phyloP scores from a whole-genome alignment of 2,888 invertebrate genomes.

The Agrenia bidenticulata region DNA sequence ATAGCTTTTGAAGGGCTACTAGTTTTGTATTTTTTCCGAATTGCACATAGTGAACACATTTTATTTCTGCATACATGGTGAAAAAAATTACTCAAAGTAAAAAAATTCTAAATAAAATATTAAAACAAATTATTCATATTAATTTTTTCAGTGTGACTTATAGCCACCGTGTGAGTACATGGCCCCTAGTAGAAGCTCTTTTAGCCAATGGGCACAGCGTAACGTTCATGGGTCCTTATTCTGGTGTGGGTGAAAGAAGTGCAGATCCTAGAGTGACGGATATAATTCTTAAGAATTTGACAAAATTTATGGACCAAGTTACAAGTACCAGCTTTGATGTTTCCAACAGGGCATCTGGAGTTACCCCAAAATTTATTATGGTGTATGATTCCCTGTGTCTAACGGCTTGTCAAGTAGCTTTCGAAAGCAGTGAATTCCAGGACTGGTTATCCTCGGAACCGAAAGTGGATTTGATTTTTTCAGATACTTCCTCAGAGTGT shows the following conservation, averaged over 20 bases:
- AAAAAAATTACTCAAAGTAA: background rate
- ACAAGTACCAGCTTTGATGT: conserved; percentile 25
- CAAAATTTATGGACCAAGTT: conserved; percentile 18
- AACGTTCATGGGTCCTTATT: conserved; percentile 35
- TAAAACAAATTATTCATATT: background rate
- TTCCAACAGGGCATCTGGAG: conserved; percentile 12
- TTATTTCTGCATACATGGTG: conserved; percentile 13
- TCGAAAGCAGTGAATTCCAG: conserved; percentile 18
- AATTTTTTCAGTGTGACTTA: conserved; percentile 18
- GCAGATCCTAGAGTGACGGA: conserved; percentile 26
- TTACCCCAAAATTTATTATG: conserved; percentile 14
- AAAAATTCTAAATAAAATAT: too few species aligned
- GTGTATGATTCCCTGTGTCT: background rate
- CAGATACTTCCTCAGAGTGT: conserved; percentile 29
- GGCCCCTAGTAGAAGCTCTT: conserved; percentile 33
- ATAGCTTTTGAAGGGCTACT: too few species aligned
- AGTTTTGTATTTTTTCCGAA: too few species aligned
- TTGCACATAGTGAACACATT: conserved; percentile 1
- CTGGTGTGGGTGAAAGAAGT: conserved; percentile 6
- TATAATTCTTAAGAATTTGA: conserved; percentile 22
- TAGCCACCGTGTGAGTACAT: conserved; percentile 39
- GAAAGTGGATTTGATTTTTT: conserved; percentile 24
- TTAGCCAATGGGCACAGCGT: conserved; percentile 40
- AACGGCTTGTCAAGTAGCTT: conserved; percentile 20
- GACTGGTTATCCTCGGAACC: conserved; percentile 16